phyloP scores from a whole-genome alignment of 2,888 invertebrate species.

The Hirudinaria manillensis region DNA sequence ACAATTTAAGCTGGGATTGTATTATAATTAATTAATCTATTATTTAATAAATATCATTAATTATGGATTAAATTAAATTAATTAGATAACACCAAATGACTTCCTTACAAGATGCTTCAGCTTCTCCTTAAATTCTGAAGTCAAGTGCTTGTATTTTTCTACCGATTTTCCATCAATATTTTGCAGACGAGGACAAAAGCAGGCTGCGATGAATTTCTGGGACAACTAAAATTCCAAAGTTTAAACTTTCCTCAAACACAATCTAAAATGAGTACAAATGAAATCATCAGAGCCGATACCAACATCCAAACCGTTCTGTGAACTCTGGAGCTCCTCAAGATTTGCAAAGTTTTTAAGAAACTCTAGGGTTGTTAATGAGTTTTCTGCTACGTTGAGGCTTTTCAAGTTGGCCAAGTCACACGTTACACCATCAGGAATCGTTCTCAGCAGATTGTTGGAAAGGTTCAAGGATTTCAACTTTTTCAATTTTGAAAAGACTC shows the following conservation, averaged over 20 bases:
- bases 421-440: constrained; percentile 9
- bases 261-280: background rate
- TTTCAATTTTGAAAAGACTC: constrained; percentile 11
- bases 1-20: too few relatives aligned
- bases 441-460: constrained; percentile 28
- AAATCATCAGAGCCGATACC: background rate
- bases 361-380: constrained; percentile 26
- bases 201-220: constrained; percentile 31
- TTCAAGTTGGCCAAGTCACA: constrained; percentile 7
- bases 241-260: background rate
- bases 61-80: too few relatives aligned
- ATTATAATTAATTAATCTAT: too few relatives aligned
- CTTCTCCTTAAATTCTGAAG: constrained; percentile 12
- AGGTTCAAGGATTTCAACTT: constrained; percentile 26
- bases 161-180: constrained; percentile 22
- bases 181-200: constrained; percentile 22
- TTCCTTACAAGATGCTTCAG: background rate
- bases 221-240: constrained; percentile 12
- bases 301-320: constrained; percentile 35
- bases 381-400: constrained; percentile 32
- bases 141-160: background rate
- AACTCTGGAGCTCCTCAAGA: constrained; percentile 32
- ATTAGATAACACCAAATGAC: too few relatives aligned
- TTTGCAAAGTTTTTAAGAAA: constrained; percentile 29
- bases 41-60: too few relatives aligned